These are phyloP conservation scores for Lepidocyrtoides sp. DNA, from an alignment of 2,888 invertebrate genomes.

Conservation along the genomic window DNA sequence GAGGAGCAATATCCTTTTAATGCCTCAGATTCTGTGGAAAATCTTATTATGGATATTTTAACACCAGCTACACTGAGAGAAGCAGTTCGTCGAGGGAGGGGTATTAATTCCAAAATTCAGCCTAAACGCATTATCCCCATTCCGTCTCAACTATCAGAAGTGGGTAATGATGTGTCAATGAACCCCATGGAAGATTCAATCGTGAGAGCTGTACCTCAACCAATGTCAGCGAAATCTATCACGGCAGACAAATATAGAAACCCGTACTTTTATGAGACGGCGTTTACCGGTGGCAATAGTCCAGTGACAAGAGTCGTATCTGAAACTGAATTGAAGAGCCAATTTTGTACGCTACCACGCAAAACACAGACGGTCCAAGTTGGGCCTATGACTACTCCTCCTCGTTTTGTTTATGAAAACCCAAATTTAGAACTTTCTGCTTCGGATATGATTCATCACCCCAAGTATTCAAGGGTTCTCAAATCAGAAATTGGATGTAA, in stretches of 20 bases:
- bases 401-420: slow-evolving; percentile 83
- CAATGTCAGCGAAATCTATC: slow-evolving; percentile 80
- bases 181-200: slow-evolving; percentile 66
- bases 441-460: slow-evolving; percentile 84
- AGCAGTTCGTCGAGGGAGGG: slow-evolving; percentile 43
- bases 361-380: slow-evolving; percentile 41
- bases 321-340: slow-evolving; percentile 82
- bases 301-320: slow-evolving; percentile 84
- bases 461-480: slow-evolving; percentile 80
- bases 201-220: slow-evolving; percentile 54
- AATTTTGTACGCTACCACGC: slow-evolving; percentile 75
- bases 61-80: slow-evolving; percentile 73
- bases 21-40: slow-evolving; percentile 83
- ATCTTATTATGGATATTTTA: slow-evolving; percentile 83
- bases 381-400: slow-evolving; percentile 72
- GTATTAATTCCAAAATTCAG: slow-evolving; percentile 36
- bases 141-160: neutral
- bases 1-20: slow-evolving; percentile 84
- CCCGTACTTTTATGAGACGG: slow-evolving; percentile 83
- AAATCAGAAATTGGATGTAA: slow-evolving; percentile 35
- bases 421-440: slow-evolving; percentile 82
- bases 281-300: slow-evolving; percentile 81
- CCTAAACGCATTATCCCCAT: slow-evolving; percentile 49
- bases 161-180: slow-evolving; percentile 37
- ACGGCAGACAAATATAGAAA: slow-evolving; percentile 75